phyloP scores from a whole-genome alignment of 2,888 invertebrate genomes.

The Philereme vetulata region DNA sequence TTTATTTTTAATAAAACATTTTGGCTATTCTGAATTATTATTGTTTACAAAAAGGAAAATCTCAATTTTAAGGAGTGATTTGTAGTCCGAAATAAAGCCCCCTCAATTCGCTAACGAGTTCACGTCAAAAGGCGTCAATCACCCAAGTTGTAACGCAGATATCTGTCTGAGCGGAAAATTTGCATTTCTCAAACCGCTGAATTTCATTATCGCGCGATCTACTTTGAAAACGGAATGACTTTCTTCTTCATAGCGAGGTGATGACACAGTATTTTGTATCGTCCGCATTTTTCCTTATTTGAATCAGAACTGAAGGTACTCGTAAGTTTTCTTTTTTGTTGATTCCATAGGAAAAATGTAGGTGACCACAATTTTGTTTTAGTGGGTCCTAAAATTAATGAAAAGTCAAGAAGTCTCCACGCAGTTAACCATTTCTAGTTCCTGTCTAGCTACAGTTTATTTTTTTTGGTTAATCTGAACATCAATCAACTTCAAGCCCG shows the following conservation, averaged over 20 bases:
- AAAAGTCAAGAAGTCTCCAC: too few relatives aligned
- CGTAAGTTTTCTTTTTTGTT: too few relatives aligned
- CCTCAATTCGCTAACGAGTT: neutral
- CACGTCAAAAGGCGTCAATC: slow-evolving; percentile 29
- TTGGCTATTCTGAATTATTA: too few relatives aligned
- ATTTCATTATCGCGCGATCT: slow-evolving; percentile 60
- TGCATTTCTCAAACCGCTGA: slow-evolving; percentile 60
- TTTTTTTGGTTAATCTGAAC: slow-evolving; percentile 22
- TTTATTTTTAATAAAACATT: too few relatives aligned
- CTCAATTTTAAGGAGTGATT: too few relatives aligned
- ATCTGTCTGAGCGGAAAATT: slow-evolving; percentile 39
- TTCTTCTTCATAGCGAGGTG: neutral
- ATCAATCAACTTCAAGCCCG: slow-evolving; percentile 29
- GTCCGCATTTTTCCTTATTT: neutral
- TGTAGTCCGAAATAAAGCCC: neutral
- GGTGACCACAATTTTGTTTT: too few relatives aligned
- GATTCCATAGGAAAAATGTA: too few relatives aligned
- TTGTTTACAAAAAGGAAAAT: too few relatives aligned
- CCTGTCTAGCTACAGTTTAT: slow-evolving; percentile 9
- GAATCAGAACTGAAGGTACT: too few relatives aligned
- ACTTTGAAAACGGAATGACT: slow-evolving; percentile 12
- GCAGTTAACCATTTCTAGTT: neutral
- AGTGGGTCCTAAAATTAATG: too few relatives aligned
- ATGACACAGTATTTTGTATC: neutral
- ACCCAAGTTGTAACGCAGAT: slow-evolving; percentile 29